These are phyloP conservation scores for Hipposideros larvatus DNA, from an alignment of 2,797 vertebrate genomes.

Conservation along the genomic window DNA sequence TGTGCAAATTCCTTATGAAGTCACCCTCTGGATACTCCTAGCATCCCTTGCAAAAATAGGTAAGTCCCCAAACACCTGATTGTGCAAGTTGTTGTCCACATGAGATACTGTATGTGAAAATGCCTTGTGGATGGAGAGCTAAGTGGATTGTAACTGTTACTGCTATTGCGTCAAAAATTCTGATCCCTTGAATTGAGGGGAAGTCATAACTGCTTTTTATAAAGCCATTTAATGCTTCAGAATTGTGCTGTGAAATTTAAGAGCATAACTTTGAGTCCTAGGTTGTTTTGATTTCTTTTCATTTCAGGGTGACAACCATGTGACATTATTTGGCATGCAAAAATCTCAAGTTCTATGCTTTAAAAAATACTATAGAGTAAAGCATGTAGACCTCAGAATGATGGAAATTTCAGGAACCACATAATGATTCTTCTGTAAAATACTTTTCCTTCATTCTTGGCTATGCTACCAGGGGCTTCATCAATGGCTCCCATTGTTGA, in stretches of 20 bases:
- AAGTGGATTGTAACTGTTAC: not conserved
- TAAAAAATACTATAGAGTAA: not conserved
- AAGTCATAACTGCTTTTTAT: not conserved
- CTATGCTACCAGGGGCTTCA: not conserved
- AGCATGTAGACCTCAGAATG: not conserved
- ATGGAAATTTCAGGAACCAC: not conserved
- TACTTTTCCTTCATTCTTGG: not conserved
- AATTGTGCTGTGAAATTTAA: not conserved
- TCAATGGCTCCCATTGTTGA: not conserved
- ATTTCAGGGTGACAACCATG: not conserved
- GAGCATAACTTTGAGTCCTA: not conserved
- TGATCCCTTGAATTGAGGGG: not conserved
- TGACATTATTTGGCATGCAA: not conserved
- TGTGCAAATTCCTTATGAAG: slow-evolving; percentile 96
- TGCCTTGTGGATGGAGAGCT: not conserved
- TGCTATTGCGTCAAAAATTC: not conserved
- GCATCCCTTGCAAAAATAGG: slow-evolving; percentile 98
- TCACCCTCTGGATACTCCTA: slow-evolving; percentile 96
- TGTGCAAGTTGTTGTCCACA: not conserved
- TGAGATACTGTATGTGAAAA: not conserved
- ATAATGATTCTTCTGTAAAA: slow-evolving; percentile 16
- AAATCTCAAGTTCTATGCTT: not conserved
- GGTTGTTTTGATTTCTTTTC: slow-evolving; percentile 12
- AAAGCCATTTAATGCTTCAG: not conserved
- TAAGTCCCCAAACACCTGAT: slow-evolving; percentile 86